A percentile compares a stretch with the other conserved stretches of the same genome.
Evolutionary conservation across 2,113 vertebrate species (phyloP).

Genomic region (Nothobranchius furzeri): DNA sequence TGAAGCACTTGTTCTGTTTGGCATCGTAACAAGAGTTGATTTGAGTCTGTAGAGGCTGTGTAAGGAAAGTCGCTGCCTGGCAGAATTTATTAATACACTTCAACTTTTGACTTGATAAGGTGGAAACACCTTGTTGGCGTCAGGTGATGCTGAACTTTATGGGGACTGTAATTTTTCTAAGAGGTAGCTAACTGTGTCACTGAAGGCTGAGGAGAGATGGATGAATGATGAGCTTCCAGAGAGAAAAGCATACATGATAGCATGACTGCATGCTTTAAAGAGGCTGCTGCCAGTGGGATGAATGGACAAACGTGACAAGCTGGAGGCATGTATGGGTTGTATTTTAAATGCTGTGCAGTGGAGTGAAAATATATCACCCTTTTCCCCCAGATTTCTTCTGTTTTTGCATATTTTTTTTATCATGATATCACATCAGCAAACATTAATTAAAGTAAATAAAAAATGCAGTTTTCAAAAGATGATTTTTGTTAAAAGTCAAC

Average conservation of each 20-base stretch:
- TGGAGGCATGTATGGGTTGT: constrained; percentile 18
- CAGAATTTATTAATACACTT: constrained; percentile 36
- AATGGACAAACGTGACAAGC: constrained; percentile 12
- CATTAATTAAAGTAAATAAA: too few species aligned
- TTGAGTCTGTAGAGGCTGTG: constrained; percentile 29
- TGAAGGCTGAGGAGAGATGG: constrained; percentile 23
- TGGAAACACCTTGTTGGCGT: constrained; percentile 44
- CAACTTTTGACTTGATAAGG: constrained; percentile 40
- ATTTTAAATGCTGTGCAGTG: constrained; percentile 6
- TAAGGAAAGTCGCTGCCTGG: constrained; percentile 34
- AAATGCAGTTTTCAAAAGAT: too few species aligned
- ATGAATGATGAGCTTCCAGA: constrained; percentile 31
- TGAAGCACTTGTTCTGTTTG: constrained; percentile 53
- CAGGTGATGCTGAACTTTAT: constrained; percentile 25
- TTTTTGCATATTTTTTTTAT: too few species aligned
- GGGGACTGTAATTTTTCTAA: constrained; percentile 26
- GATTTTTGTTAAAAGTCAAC: too few species aligned
- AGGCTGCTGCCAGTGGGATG: constrained; percentile 18
- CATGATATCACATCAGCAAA: too few species aligned
- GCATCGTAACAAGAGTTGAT: constrained; percentile 48
- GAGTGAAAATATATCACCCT: neutral
- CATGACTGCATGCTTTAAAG: constrained; percentile 44
- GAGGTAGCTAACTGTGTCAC: constrained; percentile 54
- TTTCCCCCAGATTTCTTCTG: too few species aligned
- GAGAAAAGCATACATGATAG: constrained; percentile 39